Evolutionary conservation across 2,797 vertebrate genomes (phyloP).

Genomic region (Clamator glandarius): DNA sequence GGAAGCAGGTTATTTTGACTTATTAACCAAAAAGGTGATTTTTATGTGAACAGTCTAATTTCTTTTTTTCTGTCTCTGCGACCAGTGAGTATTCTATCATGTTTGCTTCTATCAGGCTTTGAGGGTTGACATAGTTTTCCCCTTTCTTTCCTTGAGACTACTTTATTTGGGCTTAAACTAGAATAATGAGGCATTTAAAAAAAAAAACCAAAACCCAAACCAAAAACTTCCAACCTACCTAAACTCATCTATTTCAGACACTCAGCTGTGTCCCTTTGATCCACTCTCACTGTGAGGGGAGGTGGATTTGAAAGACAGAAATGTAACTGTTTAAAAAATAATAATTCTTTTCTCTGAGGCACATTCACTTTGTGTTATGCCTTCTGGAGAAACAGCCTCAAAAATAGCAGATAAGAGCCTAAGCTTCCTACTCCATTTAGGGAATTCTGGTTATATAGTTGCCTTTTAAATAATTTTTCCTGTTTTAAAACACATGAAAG

Average conservation of each 20-base stretch:
- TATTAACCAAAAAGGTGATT: neutral
- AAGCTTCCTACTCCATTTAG: neutral
- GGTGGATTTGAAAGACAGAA: slow-evolving; percentile 44
- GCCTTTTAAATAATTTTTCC: neutral
- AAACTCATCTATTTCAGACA: neutral
- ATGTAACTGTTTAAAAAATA: neutral
- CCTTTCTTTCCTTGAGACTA: neutral
- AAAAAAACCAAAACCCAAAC: neutral
- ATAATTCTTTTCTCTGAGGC: neutral
- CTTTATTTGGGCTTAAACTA: slow-evolving; percentile 9
- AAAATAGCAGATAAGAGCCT: neutral
- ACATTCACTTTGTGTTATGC: neutral
- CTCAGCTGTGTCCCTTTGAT: slow-evolving; percentile 1
- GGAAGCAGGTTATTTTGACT: neutral
- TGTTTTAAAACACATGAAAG: neutral
- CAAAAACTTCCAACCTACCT: neutral
- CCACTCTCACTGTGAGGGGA: neutral
- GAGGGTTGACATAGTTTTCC: neutral
- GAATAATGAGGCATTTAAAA: neutral
- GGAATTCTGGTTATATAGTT: slow-evolving; percentile 8
- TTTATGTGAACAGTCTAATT: neutral
- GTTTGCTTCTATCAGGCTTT: neutral
- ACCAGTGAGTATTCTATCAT: neutral
- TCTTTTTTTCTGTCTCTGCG: neutral
- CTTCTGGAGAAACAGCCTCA: neutral